Percentiles rank a stretch among this genome's conserved stretches.
These are phyloP conservation scores for Oscheius sp. DNA, from an alignment of 2,888 invertebrate species.

Conservation along the genomic window DNA sequence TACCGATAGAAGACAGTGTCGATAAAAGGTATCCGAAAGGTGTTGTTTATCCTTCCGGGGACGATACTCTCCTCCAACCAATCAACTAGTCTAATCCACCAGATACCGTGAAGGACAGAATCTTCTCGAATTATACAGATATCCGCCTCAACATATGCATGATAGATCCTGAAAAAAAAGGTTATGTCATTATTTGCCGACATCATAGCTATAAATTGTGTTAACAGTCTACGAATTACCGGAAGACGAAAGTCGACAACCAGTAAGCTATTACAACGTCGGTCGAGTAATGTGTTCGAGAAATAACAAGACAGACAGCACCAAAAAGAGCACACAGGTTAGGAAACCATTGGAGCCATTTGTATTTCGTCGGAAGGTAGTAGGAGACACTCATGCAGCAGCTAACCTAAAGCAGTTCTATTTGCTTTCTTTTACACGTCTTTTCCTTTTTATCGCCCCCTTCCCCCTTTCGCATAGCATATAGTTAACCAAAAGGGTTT, in stretches of 20 bases:
- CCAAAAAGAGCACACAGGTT: slow-evolving; percentile 38
- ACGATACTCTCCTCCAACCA: slow-evolving; percentile 57
- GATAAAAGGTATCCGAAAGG: background rate
- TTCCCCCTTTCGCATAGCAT: no score
- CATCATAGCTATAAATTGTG: background rate
- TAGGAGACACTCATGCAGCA: slow-evolving; percentile 51
- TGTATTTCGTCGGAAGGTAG: slow-evolving; percentile 49
- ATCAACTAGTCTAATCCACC: slow-evolving; percentile 46
- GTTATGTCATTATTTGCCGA: background rate
- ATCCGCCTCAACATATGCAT: slow-evolving; percentile 56
- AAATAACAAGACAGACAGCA: slow-evolving; percentile 58
- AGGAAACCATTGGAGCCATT: slow-evolving; percentile 42
- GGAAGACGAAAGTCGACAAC: slow-evolving; percentile 57
- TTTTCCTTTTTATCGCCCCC: no score
- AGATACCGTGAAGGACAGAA: slow-evolving; percentile 46
- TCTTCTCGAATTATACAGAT: slow-evolving; percentile 50
- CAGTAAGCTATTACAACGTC: slow-evolving; percentile 62
- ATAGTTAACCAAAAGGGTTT: background rate
- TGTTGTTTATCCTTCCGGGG: slow-evolving; percentile 39
- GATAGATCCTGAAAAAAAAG: slow-evolving; percentile 46
- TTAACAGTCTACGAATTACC: slow-evolving; percentile 32
- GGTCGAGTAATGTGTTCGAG: slow-evolving; percentile 60
- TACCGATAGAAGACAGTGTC: background rate
- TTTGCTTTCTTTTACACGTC: no score
- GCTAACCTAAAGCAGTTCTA: slow-evolving; percentile 35